Conservation (phyloP, 2,797 vertebrate genomes). For the Cheirogaleus major region DNA sequence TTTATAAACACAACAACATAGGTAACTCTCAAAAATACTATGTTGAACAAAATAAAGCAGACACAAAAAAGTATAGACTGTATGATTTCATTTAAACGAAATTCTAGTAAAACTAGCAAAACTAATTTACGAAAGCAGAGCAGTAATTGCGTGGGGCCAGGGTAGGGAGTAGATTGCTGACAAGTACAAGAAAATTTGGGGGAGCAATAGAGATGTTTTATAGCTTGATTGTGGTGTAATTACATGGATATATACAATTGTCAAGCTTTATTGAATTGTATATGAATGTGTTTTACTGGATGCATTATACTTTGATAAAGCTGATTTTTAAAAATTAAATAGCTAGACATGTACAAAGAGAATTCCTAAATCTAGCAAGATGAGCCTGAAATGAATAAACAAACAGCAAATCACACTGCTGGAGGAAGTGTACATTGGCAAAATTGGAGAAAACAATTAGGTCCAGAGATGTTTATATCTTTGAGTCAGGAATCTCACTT, state of each 20-base stretch:
- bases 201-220: not conserved
- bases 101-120: slow-evolving; percentile 10
- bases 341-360: not conserved
- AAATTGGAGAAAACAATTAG: not conserved
- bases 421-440: not conserved
- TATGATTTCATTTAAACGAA: not conserved
- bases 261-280: not conserved
- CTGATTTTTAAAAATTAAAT: not conserved
- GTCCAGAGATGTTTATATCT: not conserved
- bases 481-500: not conserved
- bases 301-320: not conserved
- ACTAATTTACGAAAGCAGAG: not conserved
- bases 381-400: not conserved
- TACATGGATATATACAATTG: not conserved
- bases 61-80: not conserved
- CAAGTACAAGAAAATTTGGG: not conserved
- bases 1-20: not conserved
- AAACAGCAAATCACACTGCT: not conserved
- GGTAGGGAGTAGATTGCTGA: not conserved
- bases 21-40: not conserved
- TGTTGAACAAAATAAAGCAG: not conserved
- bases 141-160: not conserved
- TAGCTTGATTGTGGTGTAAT: not conserved
- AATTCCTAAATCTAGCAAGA: not conserved
- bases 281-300: not conserved